These are phyloP conservation scores for Brenthis hecate DNA, from an alignment of 2,888 invertebrate genomes.

Conservation along the genomic window DNA sequence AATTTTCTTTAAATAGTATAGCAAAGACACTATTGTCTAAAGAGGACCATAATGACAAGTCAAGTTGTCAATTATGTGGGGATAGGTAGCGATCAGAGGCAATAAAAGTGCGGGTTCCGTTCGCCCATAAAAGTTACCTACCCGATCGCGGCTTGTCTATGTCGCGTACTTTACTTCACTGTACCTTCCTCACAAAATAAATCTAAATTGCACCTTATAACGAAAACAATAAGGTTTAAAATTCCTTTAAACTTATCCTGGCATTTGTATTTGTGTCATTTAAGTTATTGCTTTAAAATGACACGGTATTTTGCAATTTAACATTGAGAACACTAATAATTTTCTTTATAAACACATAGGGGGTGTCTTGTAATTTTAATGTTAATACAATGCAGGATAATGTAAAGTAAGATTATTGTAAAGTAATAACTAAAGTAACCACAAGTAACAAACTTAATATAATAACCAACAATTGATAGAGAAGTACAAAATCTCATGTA, in stretches of 20 bases:
- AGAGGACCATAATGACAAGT: slow-evolving; percentile 74
- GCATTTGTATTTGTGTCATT: slow-evolving; percentile 29
- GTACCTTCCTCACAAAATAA: slow-evolving; percentile 34
- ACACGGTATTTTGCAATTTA: slow-evolving; percentile 27
- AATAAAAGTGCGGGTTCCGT: slow-evolving; percentile 78
- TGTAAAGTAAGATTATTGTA: background rate
- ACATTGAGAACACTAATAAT: slow-evolving; percentile 15
- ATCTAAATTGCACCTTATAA: slow-evolving; percentile 45
- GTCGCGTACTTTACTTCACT: slow-evolving; percentile 48
- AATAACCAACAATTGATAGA: background rate
- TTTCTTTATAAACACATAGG: background rate
- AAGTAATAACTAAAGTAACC: too few relatives aligned
- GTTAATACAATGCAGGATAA: background rate
- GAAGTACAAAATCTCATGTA: too few relatives aligned
- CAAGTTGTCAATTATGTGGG: slow-evolving; percentile 79
- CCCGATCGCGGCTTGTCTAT: slow-evolving; percentile 70
- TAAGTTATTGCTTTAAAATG: slow-evolving; percentile 36
- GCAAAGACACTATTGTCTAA: slow-evolving; percentile 63
- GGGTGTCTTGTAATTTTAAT: background rate
- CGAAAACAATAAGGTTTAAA: slow-evolving; percentile 55
- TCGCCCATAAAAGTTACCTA: slow-evolving; percentile 77
- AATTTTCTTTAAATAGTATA: slow-evolving; percentile 4
- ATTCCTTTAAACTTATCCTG: slow-evolving; percentile 36
- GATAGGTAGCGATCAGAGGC: slow-evolving; percentile 79
- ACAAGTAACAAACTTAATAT: too few relatives aligned